Base-by-base conservation (phyloP, 2,113 vertebrate species). In the Chloropsis cyanopogon region DNA sequence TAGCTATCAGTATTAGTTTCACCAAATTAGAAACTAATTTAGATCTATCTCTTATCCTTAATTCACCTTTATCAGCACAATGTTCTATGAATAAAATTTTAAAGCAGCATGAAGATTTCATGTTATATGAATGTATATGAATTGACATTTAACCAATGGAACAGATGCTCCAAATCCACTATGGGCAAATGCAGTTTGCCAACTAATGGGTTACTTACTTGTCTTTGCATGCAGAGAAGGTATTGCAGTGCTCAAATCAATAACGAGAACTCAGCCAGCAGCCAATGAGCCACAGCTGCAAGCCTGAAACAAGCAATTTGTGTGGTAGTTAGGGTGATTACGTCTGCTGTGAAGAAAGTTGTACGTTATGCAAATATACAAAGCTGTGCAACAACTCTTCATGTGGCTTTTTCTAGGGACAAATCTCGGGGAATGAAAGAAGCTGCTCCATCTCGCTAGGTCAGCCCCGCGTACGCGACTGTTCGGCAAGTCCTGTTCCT, bases 211-310 rank as follows among this genome's bases (percentile, higher is more conserved):
- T 49, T 59, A 50, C 90, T 89, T 66, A 94, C 77, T 90, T 93
- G 61, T 47, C 35, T 91, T 80, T 89, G 65, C 31, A 14, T 2
- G n/a, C 60, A 77, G 90, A 33, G 65, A 75, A 75, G 73, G 77
- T 41, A 78, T 21, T 78, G 59, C 20, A 21, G 33, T 28, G 47
- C 82, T 75, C 4, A 2, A 59, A 44, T 54, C 9, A 7, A 37
- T 33, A 31, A 64, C 0, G 59, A 69, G 53, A 80, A 35, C 65
- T 78, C 65, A 90, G 91, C 63, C 86, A 92, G 82, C 80, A 86
- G 89, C 83, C 68, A 61, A 18, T 29, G 59, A 93, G 76, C 83
- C 92, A 87, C 90, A 88, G 81, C 73, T 95, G 96, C 92, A 82
- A 68, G 81, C 73, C 81, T 94, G 84, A 84, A 94, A 95, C 75